Conservation (phyloP, 2,888 invertebrate genomes). For the Synergus japonicus region DNA sequence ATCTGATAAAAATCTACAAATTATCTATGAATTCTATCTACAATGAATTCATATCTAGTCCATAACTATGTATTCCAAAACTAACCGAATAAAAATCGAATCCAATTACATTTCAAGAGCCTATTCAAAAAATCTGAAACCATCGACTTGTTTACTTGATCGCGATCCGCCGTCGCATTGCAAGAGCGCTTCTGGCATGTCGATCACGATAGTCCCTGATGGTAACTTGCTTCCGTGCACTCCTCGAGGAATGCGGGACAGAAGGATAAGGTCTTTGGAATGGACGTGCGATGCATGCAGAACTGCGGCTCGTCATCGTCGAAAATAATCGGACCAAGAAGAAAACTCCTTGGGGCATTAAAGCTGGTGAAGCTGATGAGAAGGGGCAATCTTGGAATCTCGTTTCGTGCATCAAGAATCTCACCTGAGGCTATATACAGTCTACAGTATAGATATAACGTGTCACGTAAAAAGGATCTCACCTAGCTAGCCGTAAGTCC, state of each 20-base stretch:
- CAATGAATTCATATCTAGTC: not conserved
- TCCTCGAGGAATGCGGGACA: conserved; percentile 57
- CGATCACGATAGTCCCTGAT: conserved; percentile 21
- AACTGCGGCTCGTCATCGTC: conserved; percentile 68
- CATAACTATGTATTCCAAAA: not conserved
- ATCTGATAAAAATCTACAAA: not conserved
- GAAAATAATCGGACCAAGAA: conserved; percentile 69
- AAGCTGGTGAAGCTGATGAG: conserved; percentile 31
- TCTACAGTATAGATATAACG: conserved; percentile 22
- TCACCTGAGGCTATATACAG: conserved; percentile 34
- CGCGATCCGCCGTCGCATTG: conserved; percentile 16
- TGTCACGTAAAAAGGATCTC: conserved; percentile 53
- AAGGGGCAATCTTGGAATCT: conserved; percentile 39
- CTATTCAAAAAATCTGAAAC: not conserved
- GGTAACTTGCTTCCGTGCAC: conserved; percentile 41
- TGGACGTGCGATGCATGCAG: conserved; percentile 50
- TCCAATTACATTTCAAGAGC: too few species aligned
- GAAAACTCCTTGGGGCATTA: conserved; percentile 39
- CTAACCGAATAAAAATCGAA: not conserved
- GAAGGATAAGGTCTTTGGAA: conserved; percentile 57
- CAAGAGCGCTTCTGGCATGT: not conserved
- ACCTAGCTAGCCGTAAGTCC: conserved; percentile 75
- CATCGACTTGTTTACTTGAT: not conserved
- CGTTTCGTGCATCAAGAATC: conserved; percentile 40
- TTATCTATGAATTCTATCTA: not conserved